A percentile compares a stretch with the other conserved stretches of the same genome.
Evolutionary conservation across 2,113 vertebrate species (phyloP).

Genomic region (Zosterops lateralis): DNA sequence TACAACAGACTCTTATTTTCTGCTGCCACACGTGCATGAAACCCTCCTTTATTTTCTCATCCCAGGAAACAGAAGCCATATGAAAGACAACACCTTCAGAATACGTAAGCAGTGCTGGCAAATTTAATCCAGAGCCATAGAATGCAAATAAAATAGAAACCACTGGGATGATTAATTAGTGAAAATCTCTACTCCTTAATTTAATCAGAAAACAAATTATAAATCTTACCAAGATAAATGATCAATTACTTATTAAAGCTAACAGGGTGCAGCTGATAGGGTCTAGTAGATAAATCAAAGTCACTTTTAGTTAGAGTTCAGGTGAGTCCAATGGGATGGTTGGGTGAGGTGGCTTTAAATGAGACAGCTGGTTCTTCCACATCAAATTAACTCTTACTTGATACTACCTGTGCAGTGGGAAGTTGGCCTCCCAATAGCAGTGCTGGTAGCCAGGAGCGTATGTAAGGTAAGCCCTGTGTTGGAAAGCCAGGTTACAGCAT

Average conservation of each 20-base stretch:
- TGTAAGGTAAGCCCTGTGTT: not conserved
- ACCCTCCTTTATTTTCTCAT: constrained; percentile 21
- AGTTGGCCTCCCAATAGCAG: not conserved
- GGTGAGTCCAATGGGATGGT: not conserved
- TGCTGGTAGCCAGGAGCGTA: not conserved
- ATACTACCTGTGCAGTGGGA: not conserved
- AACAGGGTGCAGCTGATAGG: not conserved
- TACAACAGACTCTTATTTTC: not conserved
- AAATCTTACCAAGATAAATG: not conserved
- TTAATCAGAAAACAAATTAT: not conserved
- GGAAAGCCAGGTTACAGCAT: not conserved
- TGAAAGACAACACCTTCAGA: not conserved
- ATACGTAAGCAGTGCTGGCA: not conserved
- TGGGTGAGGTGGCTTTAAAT: not conserved
- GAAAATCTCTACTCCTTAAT: not conserved
- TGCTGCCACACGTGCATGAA: not conserved
- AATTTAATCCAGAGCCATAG: not conserved
- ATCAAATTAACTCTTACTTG: not conserved
- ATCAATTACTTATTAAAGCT: not conserved
- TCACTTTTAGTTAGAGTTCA: not conserved
- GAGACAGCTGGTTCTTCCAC: not conserved
- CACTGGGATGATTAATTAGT: not conserved
- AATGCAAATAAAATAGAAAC: not conserved
- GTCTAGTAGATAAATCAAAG: not conserved
- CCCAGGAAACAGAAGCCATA: not conserved